Percentiles rank a stretch among this genome's conserved stretches.
Evolutionary conservation across 2,113 vertebrate genomes (phyloP).

Genomic region (Alces alces): DNA sequence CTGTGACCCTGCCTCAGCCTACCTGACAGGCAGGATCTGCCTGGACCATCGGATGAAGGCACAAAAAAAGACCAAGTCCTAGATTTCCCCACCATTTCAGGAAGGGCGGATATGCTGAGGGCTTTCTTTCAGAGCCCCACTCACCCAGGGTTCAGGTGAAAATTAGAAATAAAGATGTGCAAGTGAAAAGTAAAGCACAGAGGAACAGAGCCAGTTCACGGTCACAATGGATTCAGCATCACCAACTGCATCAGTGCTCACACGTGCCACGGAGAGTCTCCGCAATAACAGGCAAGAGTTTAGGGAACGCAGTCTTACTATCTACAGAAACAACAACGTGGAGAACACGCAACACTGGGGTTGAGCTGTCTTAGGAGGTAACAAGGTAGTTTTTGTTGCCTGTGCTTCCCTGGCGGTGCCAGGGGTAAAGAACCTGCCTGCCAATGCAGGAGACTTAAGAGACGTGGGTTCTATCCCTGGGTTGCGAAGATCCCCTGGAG

Average conservation of each 20-base stretch:
- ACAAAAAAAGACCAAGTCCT: not conserved
- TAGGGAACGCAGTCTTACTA: fast-evolving
- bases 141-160: not conserved
- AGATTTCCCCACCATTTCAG: not conserved
- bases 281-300: fast-evolving
- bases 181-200: not conserved
- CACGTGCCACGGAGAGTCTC: fast-evolving
- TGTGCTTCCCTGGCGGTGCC: not conserved
- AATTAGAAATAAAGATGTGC: fast-evolving
- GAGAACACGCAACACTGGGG: fast-evolving
- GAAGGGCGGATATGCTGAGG: not conserved
- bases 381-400: not conserved
- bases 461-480: not conserved
- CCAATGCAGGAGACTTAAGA: not conserved
- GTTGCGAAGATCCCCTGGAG: not conserved
- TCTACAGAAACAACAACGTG: fast-evolving
- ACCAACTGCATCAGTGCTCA: fast-evolving
- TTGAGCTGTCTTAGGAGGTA: not conserved
- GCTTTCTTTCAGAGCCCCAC: not conserved
- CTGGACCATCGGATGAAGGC: no score
- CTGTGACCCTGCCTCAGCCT: not conserved
- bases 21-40: fast-evolving
- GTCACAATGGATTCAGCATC: fast-evolving
- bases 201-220: fast-evolving
- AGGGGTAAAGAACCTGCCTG: not conserved